Percentiles rank a stretch among this genome's conserved stretches.
Evolutionary conservation across 1,140 invertebrate genomes (phyloP).

Genomic region (Hypsibius dujardini): DNA sequence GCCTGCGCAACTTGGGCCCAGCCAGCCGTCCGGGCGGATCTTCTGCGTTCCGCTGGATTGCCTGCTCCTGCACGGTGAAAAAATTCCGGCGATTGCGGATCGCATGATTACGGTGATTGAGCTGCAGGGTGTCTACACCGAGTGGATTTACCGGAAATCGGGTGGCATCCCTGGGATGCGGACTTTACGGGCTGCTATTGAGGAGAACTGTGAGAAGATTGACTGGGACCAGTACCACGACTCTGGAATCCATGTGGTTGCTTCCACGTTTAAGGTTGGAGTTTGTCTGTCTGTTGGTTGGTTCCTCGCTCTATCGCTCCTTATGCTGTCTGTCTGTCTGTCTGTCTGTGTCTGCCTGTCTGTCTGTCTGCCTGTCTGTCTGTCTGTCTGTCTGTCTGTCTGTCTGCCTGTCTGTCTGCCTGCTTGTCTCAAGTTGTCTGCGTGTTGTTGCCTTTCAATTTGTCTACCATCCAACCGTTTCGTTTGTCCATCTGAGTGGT

Average conservation of each 20-base stretch:
- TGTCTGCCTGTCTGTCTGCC: too few relatives aligned
- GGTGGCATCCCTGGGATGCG: constrained; percentile 48
- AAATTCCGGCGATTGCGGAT: constrained; percentile 65
- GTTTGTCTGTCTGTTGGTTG: too few relatives aligned
- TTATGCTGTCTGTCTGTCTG: too few relatives aligned
- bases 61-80: constrained; percentile 47
- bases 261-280: constrained; percentile 78
- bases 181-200: constrained; percentile 51
- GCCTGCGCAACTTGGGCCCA: too few relatives aligned
- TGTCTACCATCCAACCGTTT: too few relatives aligned
- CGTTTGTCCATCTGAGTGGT: too few relatives aligned
- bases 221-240: constrained; percentile 39
- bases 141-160: constrained; percentile 79
- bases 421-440: too few relatives aligned
- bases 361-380: too few relatives aligned
- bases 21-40: constrained; percentile 36
- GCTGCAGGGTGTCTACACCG: constrained; percentile 70
- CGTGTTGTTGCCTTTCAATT: too few relatives aligned
- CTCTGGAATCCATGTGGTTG: constrained; percentile 56
- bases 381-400: too few relatives aligned
- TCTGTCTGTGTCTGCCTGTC: too few relatives aligned
- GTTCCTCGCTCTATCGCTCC: too few relatives aligned
- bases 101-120: constrained; percentile 71
- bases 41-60: constrained; percentile 56
- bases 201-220: constrained; percentile 46